These are phyloP conservation scores for Hypolimnas misippus DNA, from an alignment of 2,888 invertebrate genomes.

Conservation along the genomic window DNA sequence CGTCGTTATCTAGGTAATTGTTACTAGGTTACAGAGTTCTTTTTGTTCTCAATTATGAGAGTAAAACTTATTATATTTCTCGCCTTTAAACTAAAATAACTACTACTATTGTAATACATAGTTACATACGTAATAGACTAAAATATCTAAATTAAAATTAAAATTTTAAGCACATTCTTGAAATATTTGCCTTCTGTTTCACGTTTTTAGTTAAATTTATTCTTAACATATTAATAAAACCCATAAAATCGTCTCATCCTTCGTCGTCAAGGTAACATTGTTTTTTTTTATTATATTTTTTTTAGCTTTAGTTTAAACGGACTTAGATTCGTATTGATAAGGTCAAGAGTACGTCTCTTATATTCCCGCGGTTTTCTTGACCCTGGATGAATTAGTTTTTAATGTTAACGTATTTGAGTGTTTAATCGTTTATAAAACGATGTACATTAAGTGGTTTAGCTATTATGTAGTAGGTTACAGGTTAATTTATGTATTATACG, in stretches of 20 bases:
- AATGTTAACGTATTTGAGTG: constrained; percentile 11
- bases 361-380: constrained; percentile 20
- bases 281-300: constrained; percentile 9
- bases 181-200: background rate
- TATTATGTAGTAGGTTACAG: background rate
- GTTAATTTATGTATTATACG: background rate
- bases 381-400: constrained; percentile 30
- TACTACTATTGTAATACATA: no score
- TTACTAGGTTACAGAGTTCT: no score
- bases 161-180: background rate
- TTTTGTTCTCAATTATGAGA: no score
- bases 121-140: background rate
- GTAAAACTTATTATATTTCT: no score
- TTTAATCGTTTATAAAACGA: background rate
- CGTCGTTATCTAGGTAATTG: no score
- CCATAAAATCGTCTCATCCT: constrained; percentile 9
- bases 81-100: no score
- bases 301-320: constrained; percentile 2
- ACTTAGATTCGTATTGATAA: constrained; percentile 25
- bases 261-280: constrained; percentile 19
- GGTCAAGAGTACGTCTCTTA: constrained; percentile 21
- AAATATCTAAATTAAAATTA: background rate
- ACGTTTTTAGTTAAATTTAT: constrained; percentile 5
- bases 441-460: background rate
- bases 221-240: constrained; percentile 14